A percentile compares a stretch with the other conserved stretches of the same genome.
These are phyloP conservation scores for Cladopsammia gracilis DNA, from an alignment of 64 coral and sea anemone species.

Conservation along the genomic window DNA sequence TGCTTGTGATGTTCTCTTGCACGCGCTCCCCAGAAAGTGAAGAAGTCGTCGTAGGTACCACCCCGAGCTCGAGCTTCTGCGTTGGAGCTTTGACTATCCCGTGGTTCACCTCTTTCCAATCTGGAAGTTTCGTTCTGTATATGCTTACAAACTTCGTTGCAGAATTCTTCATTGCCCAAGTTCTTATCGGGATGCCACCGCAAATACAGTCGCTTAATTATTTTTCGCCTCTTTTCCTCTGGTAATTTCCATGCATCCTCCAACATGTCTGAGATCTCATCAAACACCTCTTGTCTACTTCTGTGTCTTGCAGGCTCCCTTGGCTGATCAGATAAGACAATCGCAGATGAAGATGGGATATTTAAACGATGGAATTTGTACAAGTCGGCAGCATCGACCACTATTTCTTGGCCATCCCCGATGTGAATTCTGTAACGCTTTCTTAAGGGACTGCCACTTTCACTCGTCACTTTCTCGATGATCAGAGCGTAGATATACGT, in stretches of 20 bases:
- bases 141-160: too few relatives aligned
- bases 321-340: background rate
- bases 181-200: slow-evolving; percentile 91
- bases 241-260: slow-evolving; percentile 82
- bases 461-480: slow-evolving; percentile 17
- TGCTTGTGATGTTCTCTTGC: slow-evolving; percentile 15
- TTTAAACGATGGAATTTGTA: slow-evolving; percentile 77
- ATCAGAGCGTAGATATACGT: slow-evolving; percentile 90
- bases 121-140: slow-evolving; percentile 65
- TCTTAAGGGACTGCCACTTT: too few relatives aligned
- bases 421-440: too few relatives aligned
- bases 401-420: slow-evolving; percentile 30
- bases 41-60: slow-evolving; percentile 1
- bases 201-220: slow-evolving; percentile 73
- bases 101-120: slow-evolving; percentile 53
- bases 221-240: slow-evolving; percentile 55
- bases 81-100: background rate
- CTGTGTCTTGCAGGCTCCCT: background rate
- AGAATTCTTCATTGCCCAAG: slow-evolving; percentile 67
- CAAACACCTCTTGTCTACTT: too few relatives aligned
- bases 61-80: background rate
- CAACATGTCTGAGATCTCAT: slow-evolving; percentile 16
- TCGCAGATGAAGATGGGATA: background rate
- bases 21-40: background rate
- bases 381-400: slow-evolving; percentile 61